Percentiles rank a stretch among this genome's conserved stretches.
phyloP scores from a whole-genome alignment of 2,888 invertebrate species.

The Zhuqinia jingwanae region DNA sequence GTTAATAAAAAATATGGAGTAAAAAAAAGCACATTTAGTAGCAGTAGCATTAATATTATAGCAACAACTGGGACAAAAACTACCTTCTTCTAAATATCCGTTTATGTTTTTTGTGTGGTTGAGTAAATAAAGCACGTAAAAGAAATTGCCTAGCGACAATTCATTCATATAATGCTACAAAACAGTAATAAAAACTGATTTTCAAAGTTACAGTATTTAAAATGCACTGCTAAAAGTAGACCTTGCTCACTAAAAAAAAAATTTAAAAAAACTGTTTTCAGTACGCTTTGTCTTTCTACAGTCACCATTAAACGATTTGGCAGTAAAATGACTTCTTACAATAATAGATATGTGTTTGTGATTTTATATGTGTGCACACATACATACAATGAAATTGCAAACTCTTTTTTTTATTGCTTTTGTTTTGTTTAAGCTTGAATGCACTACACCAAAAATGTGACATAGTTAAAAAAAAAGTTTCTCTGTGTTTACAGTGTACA shows the following conservation, averaged over 20 bases:
- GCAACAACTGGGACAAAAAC: too few species aligned
- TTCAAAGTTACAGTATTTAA: background rate
- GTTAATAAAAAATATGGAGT: background rate
- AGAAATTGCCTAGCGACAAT: too few species aligned
- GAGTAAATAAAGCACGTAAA: too few species aligned
- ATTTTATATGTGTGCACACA: background rate
- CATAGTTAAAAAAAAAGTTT: background rate
- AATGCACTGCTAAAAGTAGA: too few species aligned
- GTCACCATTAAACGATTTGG: background rate
- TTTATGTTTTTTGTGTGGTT: too few species aligned
- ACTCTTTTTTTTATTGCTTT: constrained; percentile 11
- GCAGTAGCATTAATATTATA: background rate
- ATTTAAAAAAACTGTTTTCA: background rate
- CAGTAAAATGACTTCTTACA: background rate
- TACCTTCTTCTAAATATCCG: too few species aligned
- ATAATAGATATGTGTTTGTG: background rate
- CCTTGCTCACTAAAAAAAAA: too few species aligned
- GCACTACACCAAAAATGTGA: constrained; percentile 11
- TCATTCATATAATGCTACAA: too few species aligned
- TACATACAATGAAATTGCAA: too few species aligned
- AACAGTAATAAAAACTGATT: background rate
- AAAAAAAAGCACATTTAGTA: constrained; percentile 6
- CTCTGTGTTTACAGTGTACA: background rate
- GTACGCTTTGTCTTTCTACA: background rate
- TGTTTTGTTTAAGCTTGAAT: background rate